A percentile compares a stretch with the other conserved stretches of the same genome.
These are phyloP conservation scores for Glossophaga mutica DNA, from an alignment of 2,797 vertebrate species.

Conservation along the genomic window DNA sequence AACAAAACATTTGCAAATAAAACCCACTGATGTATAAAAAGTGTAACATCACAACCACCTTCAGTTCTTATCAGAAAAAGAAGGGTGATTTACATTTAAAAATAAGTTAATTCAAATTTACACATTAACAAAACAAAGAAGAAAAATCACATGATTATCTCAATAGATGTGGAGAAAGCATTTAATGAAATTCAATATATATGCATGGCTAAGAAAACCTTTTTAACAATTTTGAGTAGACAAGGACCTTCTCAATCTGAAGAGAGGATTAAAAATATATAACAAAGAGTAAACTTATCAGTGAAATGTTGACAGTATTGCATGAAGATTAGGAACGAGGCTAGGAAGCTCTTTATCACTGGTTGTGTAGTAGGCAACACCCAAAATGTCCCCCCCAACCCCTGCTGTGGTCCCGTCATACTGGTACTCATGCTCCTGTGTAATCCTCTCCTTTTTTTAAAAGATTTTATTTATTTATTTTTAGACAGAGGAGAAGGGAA, in stretches of 20 bases:
- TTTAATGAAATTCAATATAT: neutral
- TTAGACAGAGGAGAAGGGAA: no score
- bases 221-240: neutral
- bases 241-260: neutral
- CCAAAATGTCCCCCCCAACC: no score
- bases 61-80: neutral
- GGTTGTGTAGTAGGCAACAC: neutral
- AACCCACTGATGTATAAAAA: neutral
- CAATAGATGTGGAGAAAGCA: neutral
- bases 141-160: neutral
- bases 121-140: neutral
- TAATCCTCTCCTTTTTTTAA: neutral
- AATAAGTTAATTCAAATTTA: neutral
- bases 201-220: neutral
- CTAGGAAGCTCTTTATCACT: neutral
- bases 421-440: neutral
- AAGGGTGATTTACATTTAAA: neutral
- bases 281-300: neutral
- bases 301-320: neutral
- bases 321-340: neutral
- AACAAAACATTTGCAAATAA: neutral
- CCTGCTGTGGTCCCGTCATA: neutral
- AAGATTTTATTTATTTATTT: no score
- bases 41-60: neutral
- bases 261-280: neutral